Percentiles rank a stretch among this genome's conserved stretches.
phyloP scores from a whole-genome alignment of 2,113 vertebrate species.

The Lycaon pictus region DNA sequence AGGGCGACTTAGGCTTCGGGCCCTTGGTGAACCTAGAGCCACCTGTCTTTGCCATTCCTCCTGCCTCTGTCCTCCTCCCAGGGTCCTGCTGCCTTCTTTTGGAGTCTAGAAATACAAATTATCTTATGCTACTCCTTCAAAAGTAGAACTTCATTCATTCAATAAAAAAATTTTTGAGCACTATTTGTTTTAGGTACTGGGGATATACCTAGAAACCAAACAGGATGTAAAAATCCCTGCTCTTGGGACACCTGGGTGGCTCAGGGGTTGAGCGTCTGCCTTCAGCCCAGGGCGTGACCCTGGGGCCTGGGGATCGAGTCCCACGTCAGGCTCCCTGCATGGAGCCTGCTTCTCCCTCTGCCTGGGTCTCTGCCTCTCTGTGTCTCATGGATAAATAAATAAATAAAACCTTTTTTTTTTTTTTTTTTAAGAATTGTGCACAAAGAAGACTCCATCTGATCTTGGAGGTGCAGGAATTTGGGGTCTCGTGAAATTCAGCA shows the following conservation, averaged over 20 bases:
- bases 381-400: neutral
- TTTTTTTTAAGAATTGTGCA: too few relatives aligned
- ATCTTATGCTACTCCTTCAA: neutral
- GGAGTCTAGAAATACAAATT: neutral
- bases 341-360: neutral
- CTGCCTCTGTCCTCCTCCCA: neutral
- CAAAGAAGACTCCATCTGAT: too few relatives aligned
- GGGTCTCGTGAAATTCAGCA: too few relatives aligned
- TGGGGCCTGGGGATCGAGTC: neutral
- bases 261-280: neutral
- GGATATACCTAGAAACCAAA: neutral
- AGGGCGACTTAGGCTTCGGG: rapidly evolving
- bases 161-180: neutral
- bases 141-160: neutral
- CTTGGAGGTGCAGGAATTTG: too few relatives aligned
- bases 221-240: neutral
- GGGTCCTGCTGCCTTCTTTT: neutral
- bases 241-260: neutral
- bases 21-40: neutral
- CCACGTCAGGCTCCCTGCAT: rapidly evolving
- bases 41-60: neutral
- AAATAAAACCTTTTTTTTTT: too few relatives aligned
- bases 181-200: neutral
- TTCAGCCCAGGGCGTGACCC: neutral
- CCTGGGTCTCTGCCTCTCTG: neutral